Evolutionary conservation across 2,797 vertebrate genomes (phyloP).

Genomic region (Danio aesculapii): DNA sequence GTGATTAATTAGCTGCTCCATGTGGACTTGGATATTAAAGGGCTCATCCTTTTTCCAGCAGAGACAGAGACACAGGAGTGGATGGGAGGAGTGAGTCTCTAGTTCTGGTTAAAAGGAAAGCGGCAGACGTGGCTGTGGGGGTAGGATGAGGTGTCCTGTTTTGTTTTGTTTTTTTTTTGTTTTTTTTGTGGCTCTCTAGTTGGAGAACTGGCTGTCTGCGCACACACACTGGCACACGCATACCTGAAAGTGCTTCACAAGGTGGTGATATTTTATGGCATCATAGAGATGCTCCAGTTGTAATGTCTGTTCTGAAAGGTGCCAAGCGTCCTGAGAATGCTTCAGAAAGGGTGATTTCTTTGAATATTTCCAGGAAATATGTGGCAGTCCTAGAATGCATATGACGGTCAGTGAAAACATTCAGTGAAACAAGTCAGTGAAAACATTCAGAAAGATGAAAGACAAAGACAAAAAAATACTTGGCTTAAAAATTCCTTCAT

Average conservation of each 20-base stretch:
- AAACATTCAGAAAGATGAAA: not conserved
- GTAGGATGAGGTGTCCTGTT: conserved; percentile 75
- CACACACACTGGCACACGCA: conserved; percentile 64
- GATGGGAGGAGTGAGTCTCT: conserved; percentile 20
- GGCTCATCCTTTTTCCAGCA: conserved; percentile 45
- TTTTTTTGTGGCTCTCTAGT: conserved; percentile 72
- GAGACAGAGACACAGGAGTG: not conserved
- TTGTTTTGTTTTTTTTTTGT: conserved; percentile 61
- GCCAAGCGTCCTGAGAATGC: not conserved
- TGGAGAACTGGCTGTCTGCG: conserved; percentile 69
- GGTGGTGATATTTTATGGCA: not conserved
- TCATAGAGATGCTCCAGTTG: not conserved
- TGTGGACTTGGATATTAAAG: conserved; percentile 33
- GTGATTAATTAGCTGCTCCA: conserved; percentile 40
- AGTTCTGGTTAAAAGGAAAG: conserved; percentile 10
- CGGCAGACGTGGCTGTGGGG: conserved; percentile 39
- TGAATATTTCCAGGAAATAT: not conserved
- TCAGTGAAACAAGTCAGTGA: too few relatives aligned
- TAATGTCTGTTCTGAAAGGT: not conserved
- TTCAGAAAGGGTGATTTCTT: not conserved
- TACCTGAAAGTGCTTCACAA: conserved; percentile 48
- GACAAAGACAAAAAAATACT: conserved; percentile 6
- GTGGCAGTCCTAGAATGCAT: conserved; percentile 3
- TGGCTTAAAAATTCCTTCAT: too few relatives aligned
- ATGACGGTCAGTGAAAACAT: not conserved